Evolutionary conservation across 1,140 invertebrate genomes (phyloP).

Genomic region (Procambarus clarkii): DNA sequence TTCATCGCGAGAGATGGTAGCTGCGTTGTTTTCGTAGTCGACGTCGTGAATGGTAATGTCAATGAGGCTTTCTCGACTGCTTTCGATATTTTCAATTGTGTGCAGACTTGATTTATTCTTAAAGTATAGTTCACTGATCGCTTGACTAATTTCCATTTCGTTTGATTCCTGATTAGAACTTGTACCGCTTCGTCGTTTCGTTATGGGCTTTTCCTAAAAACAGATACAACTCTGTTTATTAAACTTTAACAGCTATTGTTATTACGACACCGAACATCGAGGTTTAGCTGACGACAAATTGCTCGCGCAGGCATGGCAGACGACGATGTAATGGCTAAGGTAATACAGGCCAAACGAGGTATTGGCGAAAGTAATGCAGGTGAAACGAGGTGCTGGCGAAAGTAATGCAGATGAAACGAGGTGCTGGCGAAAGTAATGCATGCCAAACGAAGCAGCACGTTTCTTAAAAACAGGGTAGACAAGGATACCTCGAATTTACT

Average conservation of each 20-base stretch:
- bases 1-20: neutral
- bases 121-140: slow-evolving; percentile 52
- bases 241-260: neutral
- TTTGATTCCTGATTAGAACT: neutral
- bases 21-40: neutral
- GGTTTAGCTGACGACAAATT: neutral
- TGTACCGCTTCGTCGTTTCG: slow-evolving; percentile 45
- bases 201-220: slow-evolving; percentile 45
- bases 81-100: slow-evolving; percentile 40
- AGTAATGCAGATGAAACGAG: too few relatives aligned
- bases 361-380: neutral
- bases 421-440: neutral
- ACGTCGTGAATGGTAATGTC: slow-evolving; percentile 19
- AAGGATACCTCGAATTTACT: neutral
- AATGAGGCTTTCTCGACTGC: slow-evolving; percentile 16
- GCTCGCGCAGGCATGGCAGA: neutral
- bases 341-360: neutral
- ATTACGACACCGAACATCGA: slow-evolving; percentile 54
- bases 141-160: slow-evolving; percentile 10
- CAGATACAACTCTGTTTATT: slow-evolving; percentile 3
- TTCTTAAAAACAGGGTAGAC: neutral
- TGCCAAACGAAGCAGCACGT: neutral
- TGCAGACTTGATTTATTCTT: slow-evolving; percentile 22
- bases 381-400: neutral
- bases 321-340: too few relatives aligned